These are phyloP conservation scores for Champsocephalus esox DNA, from an alignment of 2,797 vertebrate species.

Conservation along the genomic window DNA sequence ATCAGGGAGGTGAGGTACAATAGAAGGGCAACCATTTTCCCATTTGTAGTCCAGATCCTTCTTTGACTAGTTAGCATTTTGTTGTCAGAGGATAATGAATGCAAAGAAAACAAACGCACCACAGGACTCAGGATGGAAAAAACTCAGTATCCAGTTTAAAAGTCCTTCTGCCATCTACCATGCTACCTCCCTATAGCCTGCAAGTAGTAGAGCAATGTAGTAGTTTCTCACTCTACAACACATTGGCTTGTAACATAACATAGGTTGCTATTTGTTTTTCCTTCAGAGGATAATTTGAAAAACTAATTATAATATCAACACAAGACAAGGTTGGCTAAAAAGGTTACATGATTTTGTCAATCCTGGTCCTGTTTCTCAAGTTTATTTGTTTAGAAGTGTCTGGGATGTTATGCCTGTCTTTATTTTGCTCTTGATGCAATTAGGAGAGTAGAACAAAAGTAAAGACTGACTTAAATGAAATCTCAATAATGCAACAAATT, in stretches of 20 bases:
- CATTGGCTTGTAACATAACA: background rate
- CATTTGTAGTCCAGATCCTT: background rate
- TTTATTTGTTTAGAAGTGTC: background rate
- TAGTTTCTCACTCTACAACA: accelerated
- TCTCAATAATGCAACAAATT: background rate
- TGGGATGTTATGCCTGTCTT: no score
- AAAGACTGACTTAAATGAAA: background rate
- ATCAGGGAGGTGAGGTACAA: background rate
- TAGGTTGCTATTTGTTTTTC: background rate
- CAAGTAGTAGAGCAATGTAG: background rate
- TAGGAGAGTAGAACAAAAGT: background rate
- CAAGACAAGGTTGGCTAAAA: background rate
- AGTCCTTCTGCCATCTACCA: background rate
- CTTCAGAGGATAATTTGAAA: background rate
- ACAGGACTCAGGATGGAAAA: background rate
- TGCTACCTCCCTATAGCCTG: background rate
- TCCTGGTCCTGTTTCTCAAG: background rate
- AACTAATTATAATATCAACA: background rate
- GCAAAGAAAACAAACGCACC: background rate
- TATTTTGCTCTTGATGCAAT: background rate
- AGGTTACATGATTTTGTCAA: background rate
- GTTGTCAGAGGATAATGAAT: background rate
- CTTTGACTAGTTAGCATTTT: background rate
- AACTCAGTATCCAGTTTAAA: background rate
- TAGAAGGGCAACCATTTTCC: background rate